A percentile compares a stretch with the other conserved stretches of the same genome.
Evolutionary conservation across 2,797 vertebrate species (phyloP).

Genomic region (Rhinichthys osculus): DNA sequence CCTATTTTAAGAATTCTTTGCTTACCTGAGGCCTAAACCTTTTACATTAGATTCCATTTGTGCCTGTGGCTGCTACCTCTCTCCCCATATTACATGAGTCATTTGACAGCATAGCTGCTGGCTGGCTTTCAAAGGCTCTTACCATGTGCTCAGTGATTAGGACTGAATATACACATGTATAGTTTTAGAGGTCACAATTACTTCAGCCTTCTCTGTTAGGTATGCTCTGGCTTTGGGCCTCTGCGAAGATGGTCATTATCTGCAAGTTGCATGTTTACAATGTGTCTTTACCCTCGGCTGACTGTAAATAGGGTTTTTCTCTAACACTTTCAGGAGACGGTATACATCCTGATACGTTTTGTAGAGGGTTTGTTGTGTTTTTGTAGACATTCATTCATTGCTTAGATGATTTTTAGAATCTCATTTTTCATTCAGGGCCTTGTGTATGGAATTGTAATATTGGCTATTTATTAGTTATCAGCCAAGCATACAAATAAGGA

Average conservation of each 20-base stretch:
- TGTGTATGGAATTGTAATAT: not conserved
- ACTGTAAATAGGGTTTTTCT: not conserved
- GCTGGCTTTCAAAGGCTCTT: constrained; percentile 11
- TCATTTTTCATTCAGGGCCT: not conserved
- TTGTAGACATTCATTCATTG: not conserved
- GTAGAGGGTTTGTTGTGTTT: not conserved
- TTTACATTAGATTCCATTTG: constrained; percentile 31
- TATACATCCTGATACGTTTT: not conserved
- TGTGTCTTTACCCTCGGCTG: not conserved
- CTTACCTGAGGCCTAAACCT: constrained; percentile 31
- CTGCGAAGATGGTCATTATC: constrained; percentile 4
- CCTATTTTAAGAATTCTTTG: constrained; percentile 17
- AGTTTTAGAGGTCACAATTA: constrained; percentile 9
- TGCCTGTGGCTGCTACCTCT: not conserved
- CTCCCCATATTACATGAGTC: constrained; percentile 14
- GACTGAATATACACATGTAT: constrained; percentile 13
- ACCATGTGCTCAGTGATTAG: not conserved
- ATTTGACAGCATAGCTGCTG: constrained; percentile 37
- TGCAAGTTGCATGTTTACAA: not conserved
- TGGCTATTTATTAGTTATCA: not conserved
- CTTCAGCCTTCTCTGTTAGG: not conserved
- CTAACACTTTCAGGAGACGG: not conserved
- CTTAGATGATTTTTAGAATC: not conserved
- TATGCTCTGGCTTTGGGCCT: constrained; percentile 15
- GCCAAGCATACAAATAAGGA: not conserved